These are phyloP conservation scores for Monochamus saltuarius DNA, from an alignment of 1,140 invertebrate species.

Conservation along the genomic window DNA sequence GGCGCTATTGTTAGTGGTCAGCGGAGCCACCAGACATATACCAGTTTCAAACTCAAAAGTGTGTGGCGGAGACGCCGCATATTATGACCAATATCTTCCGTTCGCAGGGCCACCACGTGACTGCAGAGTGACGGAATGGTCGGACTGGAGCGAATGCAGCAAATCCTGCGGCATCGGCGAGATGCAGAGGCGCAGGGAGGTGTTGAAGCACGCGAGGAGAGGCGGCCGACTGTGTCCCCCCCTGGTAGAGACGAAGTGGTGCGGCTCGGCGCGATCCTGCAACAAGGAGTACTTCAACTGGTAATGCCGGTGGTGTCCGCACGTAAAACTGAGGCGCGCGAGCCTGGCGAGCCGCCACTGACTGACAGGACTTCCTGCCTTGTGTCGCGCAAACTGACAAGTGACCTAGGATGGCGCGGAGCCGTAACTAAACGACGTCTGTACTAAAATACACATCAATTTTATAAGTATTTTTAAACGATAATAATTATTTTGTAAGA, in stretches of 20 bases:
- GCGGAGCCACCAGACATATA: no score
- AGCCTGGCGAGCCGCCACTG: no score
- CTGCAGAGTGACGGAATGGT: slow-evolving; percentile 85
- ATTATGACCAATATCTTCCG: background rate
- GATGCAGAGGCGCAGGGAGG: slow-evolving; percentile 72
- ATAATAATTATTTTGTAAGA: slow-evolving; percentile 34
- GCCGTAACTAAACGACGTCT: background rate
- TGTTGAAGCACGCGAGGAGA: slow-evolving; percentile 71
- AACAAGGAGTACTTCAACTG: slow-evolving; percentile 59
- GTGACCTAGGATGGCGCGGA: no score
- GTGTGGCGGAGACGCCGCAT: no score
- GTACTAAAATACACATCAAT: slow-evolving; percentile 25
- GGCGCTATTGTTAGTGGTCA: no score
- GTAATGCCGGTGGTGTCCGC: slow-evolving; percentile 13
- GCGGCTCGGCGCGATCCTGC: slow-evolving; percentile 73
- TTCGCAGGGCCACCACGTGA: slow-evolving; percentile 63
- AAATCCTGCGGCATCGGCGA: slow-evolving; percentile 86
- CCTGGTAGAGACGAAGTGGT: slow-evolving; percentile 82
- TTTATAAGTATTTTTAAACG: slow-evolving; percentile 34
- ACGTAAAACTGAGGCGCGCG: no score
- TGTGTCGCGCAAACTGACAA: no score
- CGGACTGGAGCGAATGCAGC: slow-evolving; percentile 81
- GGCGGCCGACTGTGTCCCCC: slow-evolving; percentile 79
- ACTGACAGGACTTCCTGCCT: no score
- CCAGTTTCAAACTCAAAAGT: no score